Base-by-base conservation (phyloP, 2,797 vertebrate species). In the Setipinna tenuifilis region DNA sequence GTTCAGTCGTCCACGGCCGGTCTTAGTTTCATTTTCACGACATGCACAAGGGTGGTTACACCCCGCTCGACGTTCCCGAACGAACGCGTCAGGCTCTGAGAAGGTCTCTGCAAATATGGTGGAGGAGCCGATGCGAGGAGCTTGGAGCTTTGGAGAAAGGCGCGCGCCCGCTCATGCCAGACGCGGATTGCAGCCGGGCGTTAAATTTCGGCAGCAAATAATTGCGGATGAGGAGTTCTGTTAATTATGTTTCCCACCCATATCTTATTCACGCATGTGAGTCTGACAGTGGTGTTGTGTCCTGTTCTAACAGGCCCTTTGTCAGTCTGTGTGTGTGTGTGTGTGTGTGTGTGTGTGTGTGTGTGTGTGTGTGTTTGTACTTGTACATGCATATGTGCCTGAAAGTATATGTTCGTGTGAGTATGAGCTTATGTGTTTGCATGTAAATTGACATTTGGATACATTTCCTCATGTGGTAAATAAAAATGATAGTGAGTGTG, bases 251-350 rank as follows among this genome's bases (percentile, higher is more conserved):
- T 71, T 81, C 83, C 68, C 78, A 80, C 28, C 31, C 71, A 84
- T 46, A 80, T 61, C 28, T 85, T 83, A 83, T 68, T 61, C 9
- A 25, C 41, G n/a, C n/a, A 82, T 83, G 48, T 82, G 62, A 81
- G 61, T 57, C 87, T 48, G 4, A 57, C 68, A 44, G 62, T 35
- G 81, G 57, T 58, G 57, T 58, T 83, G 50, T 83, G 41, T 54
- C 21, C 48, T 5, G 23, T 58, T 68, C 58, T 28, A 78, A 28
- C 82, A 44, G 85, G 82, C 58, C 46, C 16, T 59, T 61, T 41
- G 84, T 87, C 71, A 83, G 84, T 86, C 88, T 83, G 61, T 83
- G 11, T 71, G 83, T 71, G 85, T 71, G 71, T 57, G 68, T 61
- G 86, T 86, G 57, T 19, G 57, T 17, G 57, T 19, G 57, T 17